phyloP scores from a whole-genome alignment of 2,888 invertebrate genomes.

The Itoplectis maculator region DNA sequence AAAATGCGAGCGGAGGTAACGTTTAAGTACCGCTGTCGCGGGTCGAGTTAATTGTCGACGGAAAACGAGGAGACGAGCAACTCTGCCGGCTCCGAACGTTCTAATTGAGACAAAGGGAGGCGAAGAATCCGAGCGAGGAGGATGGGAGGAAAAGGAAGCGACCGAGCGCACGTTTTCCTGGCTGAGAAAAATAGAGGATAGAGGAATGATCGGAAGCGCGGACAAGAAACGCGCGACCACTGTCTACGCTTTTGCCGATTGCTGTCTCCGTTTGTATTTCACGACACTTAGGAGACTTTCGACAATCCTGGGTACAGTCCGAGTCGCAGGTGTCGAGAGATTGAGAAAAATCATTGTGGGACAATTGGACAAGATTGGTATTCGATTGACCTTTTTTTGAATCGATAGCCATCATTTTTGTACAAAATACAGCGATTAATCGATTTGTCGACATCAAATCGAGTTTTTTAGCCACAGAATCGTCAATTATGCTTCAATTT shows the following conservation, averaged over 20 bases:
- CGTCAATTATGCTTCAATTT: not conserved
- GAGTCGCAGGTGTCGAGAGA: not conserved
- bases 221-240: conserved; percentile 7
- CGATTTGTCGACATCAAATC: not conserved
- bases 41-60: conserved; percentile 45
- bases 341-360: not conserved
- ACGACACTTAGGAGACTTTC: not conserved
- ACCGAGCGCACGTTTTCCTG: conserved; percentile 5
- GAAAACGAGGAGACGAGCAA: conserved; percentile 40
- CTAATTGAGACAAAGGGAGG: conserved; percentile 31
- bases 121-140: not conserved
- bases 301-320: not conserved
- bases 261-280: not conserved
- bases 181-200: conserved; percentile 30
- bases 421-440: not conserved
- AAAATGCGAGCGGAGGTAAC: conserved; percentile 19
- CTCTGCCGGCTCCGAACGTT: conserved; percentile 34
- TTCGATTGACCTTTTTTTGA: not conserved
- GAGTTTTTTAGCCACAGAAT: too few species aligned
- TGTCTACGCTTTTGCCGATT: conserved; percentile 11
- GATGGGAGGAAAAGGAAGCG: conserved; percentile 26
- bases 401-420: not conserved
- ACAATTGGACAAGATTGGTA: not conserved
- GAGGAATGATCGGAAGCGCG: conserved; percentile 22
- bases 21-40: conserved; percentile 36